These are phyloP conservation scores for Octodonta nipae DNA, from an alignment of 2,888 invertebrate genomes.

Conservation along the genomic window DNA sequence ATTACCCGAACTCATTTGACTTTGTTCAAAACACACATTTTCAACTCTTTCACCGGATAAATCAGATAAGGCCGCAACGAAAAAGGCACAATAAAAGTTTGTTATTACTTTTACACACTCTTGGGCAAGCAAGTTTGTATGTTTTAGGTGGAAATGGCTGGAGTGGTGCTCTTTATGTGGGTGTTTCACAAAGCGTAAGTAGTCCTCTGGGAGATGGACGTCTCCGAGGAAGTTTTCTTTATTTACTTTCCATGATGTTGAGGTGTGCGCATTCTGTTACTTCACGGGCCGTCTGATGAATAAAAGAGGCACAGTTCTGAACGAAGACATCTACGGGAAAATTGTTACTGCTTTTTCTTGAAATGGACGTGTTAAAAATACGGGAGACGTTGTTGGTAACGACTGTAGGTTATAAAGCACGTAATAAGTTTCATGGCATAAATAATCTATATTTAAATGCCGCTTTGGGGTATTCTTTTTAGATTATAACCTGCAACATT, in stretches of 20 bases:
- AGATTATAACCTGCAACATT: too few species aligned
- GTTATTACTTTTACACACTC: slow-evolving; percentile 14
- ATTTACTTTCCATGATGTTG: slow-evolving; percentile 7
- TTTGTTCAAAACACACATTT: background rate
- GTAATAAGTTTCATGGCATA: too few species aligned
- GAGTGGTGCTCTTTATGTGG: slow-evolving; percentile 15
- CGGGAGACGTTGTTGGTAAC: too few species aligned
- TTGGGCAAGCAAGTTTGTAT: slow-evolving; percentile 12
- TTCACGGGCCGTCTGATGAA: too few species aligned
- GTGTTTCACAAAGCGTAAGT: slow-evolving; percentile 15
- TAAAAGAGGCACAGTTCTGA: too few species aligned
- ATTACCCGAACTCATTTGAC: too few species aligned
- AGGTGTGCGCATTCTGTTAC: background rate
- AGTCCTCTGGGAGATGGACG: slow-evolving; percentile 12
- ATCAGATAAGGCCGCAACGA: slow-evolving; percentile 10
- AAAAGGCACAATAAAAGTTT: slow-evolving; percentile 13
- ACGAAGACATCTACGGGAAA: too few species aligned
- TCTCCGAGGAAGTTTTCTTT: slow-evolving; percentile 11
- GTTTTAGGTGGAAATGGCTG: slow-evolving; percentile 16
- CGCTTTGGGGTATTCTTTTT: too few species aligned
- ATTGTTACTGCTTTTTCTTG: too few species aligned
- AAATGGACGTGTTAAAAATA: too few species aligned
- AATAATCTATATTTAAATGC: too few species aligned
- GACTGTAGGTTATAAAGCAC: too few species aligned
- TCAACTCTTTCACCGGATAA: slow-evolving; percentile 5